Percentiles rank a stretch among this genome's conserved stretches.
These are phyloP conservation scores for Brienomyrus longianalis DNA, from an alignment of 2,113 vertebrate genomes.

Conservation along the genomic window DNA sequence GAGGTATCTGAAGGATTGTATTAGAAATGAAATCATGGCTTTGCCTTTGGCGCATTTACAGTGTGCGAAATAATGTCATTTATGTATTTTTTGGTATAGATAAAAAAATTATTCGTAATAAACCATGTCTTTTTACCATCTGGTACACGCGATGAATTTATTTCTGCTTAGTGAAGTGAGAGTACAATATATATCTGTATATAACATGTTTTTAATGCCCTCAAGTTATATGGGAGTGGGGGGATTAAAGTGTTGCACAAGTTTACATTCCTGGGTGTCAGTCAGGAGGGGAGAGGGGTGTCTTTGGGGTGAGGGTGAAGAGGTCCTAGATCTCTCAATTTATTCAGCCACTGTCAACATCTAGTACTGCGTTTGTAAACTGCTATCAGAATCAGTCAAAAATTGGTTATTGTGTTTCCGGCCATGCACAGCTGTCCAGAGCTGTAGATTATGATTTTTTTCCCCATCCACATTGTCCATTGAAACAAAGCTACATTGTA, in stretches of 20 bases:
- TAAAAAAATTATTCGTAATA: neutral
- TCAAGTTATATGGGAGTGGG: neutral
- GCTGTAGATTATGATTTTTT: neutral
- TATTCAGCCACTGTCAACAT: neutral
- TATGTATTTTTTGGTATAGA: neutral
- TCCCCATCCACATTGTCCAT: neutral
- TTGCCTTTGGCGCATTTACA: neutral
- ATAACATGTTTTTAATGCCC: neutral
- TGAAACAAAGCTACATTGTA: neutral
- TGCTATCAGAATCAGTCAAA: neutral
- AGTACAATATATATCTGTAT: neutral
- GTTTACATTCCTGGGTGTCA: neutral
- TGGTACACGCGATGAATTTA: neutral
- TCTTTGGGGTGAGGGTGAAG: neutral
- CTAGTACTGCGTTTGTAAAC: neutral
- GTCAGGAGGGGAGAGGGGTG: neutral
- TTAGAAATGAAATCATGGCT: neutral
- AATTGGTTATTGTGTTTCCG: neutral
- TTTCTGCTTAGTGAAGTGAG: neutral
- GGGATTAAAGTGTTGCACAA: neutral
- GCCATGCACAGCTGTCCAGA: neutral
- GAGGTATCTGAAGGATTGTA: neutral
- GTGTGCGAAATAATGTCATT: neutral
- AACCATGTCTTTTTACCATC: neutral
- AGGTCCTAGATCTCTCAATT: neutral